These are phyloP conservation scores for Anarsia innoxiella DNA, from an alignment of 2,888 invertebrate genomes.

Conservation along the genomic window DNA sequence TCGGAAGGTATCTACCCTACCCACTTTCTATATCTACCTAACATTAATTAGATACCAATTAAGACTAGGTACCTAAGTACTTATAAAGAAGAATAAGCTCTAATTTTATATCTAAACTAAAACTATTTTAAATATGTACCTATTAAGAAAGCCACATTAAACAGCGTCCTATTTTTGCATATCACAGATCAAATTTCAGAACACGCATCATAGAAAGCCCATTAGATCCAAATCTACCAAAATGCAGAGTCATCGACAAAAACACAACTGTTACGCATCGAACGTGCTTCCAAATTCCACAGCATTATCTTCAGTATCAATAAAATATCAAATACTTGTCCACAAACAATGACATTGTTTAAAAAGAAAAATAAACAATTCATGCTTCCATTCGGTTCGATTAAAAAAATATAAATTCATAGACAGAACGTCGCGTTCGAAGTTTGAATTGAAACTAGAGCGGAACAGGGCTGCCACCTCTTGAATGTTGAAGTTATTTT, in stretches of 20 bases:
- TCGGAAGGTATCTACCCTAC: no score
- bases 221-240: conserved; percentile 24
- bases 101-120: no score
- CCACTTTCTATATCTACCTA: no score
- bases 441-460: conserved; percentile 49
- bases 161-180: no score
- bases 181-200: no score
- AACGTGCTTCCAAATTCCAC: conserved; percentile 49
- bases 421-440: conserved; percentile 54
- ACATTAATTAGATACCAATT: no score
- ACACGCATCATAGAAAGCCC: no score
- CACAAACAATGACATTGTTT: conserved; percentile 69
- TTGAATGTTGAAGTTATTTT: no score
- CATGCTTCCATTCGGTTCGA: conserved; percentile 45
- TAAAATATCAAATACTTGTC: conserved; percentile 53
- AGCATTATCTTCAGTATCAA: conserved; percentile 35
- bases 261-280: conserved; percentile 34
- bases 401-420: conserved; percentile 48
- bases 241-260: conserved; percentile 48
- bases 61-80: no score
- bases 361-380: conserved; percentile 52
- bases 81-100: no score
- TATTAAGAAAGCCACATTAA: no score
- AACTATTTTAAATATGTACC: no score
- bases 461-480: conserved; percentile 40